Evolutionary conservation across 2,797 vertebrate genomes (phyloP).

Genomic region (Cossypha dichroa): DNA sequence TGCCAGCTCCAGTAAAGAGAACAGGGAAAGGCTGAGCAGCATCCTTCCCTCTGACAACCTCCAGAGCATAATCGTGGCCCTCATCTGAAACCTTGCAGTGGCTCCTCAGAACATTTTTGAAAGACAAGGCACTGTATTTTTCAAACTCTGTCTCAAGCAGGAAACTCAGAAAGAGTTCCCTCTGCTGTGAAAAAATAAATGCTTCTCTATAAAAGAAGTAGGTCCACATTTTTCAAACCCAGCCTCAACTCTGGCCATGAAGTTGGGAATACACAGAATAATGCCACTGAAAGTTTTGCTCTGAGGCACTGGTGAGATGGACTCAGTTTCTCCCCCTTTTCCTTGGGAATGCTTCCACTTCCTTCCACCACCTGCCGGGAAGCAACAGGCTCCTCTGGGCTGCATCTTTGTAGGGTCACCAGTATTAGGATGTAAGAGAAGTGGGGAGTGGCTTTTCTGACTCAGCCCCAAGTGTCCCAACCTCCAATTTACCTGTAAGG

Average conservation of each 20-base stretch:
- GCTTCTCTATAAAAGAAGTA: background rate
- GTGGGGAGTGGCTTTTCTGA: background rate
- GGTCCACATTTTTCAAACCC: background rate
- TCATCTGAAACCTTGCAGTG: background rate
- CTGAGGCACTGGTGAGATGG: background rate
- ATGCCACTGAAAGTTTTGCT: background rate
- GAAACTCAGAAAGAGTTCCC: background rate
- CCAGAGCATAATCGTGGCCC: background rate
- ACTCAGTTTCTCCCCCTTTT: background rate
- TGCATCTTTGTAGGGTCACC: too few species aligned
- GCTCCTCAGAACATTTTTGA: background rate
- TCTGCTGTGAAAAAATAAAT: slow-evolving; percentile 11
- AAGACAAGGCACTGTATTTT: background rate
- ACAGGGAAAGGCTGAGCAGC: background rate
- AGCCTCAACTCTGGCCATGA: background rate
- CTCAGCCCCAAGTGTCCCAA: background rate
- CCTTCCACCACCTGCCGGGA: background rate
- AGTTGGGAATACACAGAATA: background rate
- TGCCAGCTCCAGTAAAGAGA: background rate
- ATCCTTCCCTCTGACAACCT: background rate
- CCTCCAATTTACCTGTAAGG: background rate
- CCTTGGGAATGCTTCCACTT: background rate
- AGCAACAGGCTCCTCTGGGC: background rate
- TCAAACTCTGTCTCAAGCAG: background rate
- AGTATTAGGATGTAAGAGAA: background rate